phyloP scores from a whole-genome alignment of 1,140 invertebrate genomes.

The Elysia chlorotica region DNA sequence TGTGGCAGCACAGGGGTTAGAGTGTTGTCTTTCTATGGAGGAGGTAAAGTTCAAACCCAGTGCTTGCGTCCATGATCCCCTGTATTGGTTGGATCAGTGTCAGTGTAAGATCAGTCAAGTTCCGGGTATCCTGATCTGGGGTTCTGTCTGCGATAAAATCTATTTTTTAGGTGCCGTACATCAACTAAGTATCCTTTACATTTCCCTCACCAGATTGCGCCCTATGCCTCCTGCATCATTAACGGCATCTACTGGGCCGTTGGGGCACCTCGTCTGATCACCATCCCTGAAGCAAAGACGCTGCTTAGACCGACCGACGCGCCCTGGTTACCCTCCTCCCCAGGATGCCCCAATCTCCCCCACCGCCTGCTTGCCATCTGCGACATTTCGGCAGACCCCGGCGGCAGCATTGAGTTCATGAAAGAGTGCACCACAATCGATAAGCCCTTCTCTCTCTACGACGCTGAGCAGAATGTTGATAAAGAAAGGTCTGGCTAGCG shows the following conservation, averaged over 20 bases:
- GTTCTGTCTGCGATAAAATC: too few relatives aligned
- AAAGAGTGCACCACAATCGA: constrained; percentile 99
- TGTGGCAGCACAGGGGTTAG: too few relatives aligned
- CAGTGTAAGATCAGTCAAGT: too few relatives aligned
- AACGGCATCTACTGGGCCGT: constrained; percentile 99
- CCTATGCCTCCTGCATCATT: constrained; percentile 94
- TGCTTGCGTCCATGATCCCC: too few relatives aligned
- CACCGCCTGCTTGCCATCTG: constrained; percentile 82
- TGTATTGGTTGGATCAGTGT: too few relatives aligned
- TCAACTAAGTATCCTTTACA: too few relatives aligned
- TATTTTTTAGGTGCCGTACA: too few relatives aligned
- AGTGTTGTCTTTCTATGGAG: too few relatives aligned
- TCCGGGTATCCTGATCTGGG: too few relatives aligned
- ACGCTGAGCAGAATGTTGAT: constrained; percentile 96
- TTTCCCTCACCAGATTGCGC: constrained; percentile 78
- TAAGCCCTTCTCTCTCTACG: constrained; percentile 97
- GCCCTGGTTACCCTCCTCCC: constrained; percentile 85
- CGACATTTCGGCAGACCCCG: constrained; percentile 98
- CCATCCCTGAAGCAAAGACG: constrained; percentile 97
- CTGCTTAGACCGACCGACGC: constrained; percentile 84
- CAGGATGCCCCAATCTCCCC: constrained; percentile 84
- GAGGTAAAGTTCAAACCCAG: too few relatives aligned
- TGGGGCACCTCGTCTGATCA: constrained; percentile 92
- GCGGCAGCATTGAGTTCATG: constrained; percentile 99
- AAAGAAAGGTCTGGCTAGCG: constrained; percentile 82